Percentiles rank a stretch among this genome's conserved stretches.
Evolutionary conservation across 2,888 invertebrate species (phyloP).

Genomic region (Drosophila incognita): DNA sequence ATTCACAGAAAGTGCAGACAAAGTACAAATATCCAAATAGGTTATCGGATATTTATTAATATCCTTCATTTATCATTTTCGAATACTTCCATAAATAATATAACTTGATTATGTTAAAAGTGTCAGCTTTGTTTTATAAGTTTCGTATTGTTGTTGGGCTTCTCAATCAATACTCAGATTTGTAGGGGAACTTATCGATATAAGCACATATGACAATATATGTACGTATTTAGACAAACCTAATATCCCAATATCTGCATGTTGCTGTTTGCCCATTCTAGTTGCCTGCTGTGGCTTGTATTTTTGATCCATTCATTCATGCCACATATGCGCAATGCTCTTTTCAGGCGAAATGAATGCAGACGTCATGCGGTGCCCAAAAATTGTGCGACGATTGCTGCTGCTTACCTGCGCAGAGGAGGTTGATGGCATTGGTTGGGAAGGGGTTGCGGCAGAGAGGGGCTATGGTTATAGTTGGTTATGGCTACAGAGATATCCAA

Average conservation of each 20-base stretch:
- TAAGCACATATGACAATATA: not conserved
- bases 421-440: not conserved
- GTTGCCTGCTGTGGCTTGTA: not conserved
- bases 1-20: not conserved
- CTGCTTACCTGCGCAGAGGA: conserved; percentile 2
- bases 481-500: conserved; percentile 43
- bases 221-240: not conserved
- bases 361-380: conserved; percentile 25
- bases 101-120: not conserved
- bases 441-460: not conserved
- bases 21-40: not conserved
- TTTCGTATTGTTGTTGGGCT: not conserved
- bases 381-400: conserved; percentile 31
- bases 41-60: not conserved
- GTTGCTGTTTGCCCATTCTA: not conserved
- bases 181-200: not conserved
- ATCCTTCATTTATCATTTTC: not conserved
- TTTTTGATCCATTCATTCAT: conserved; percentile 5
- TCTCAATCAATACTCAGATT: not conserved
- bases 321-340: conserved; percentile 8
- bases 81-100: not conserved
- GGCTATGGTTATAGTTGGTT: conserved; percentile 15
- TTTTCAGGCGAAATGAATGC: conserved; percentile 20
- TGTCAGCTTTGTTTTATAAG: not conserved
- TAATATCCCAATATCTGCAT: not conserved